Base-by-base conservation (phyloP, 2,797 vertebrate species). In the Xyrichtys novacula region DNA sequence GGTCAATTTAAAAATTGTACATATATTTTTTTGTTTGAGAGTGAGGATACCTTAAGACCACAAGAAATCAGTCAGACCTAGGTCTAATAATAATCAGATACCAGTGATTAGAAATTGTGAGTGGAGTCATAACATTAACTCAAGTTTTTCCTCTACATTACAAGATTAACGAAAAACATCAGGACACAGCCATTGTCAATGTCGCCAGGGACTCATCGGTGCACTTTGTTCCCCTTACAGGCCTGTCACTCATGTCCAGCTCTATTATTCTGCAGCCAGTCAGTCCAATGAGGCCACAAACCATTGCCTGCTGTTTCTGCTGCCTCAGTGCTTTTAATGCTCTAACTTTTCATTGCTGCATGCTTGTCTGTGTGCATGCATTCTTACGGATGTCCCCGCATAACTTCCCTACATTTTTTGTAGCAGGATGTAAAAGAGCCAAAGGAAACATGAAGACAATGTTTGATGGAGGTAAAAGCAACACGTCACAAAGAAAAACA, bases 271-370 rank as follows among this genome's bases (percentile, higher is more conserved):
- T 78, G 76, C 55, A 52, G 78, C 70, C 65, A 78, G 79, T 70
- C 67, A 44, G 75, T 69, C 69, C 76, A 83, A 67, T 66, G 87
- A 86, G 88, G 87, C 88, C 87, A 90, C 78, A 87, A 86, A 85
- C 86, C 77, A 77, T 82, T 62, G 63, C 86, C 88, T 74, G 83
- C 80, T 62, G 72, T 83, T 90, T 92, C 76, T 87, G 91, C 90
- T 90, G 88, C 85, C 80, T 93, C 85, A 71, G 82, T 81, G 79
- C 79, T 90, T 90, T 90, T 81, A 78, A 70, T 80, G 73, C 73
- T 60, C 74, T 77, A 52, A 47, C 72, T 85, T 78, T 31, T 82
- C 70, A 64, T 76, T 80, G 65, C 36, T 43, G 59, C 66, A 64
- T 76, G 71, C 61, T 50, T 31, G 77, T 75, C 55, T 71, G 69